Conservation (phyloP, 1,140 invertebrate species). For the Halesus radiatus region DNA sequence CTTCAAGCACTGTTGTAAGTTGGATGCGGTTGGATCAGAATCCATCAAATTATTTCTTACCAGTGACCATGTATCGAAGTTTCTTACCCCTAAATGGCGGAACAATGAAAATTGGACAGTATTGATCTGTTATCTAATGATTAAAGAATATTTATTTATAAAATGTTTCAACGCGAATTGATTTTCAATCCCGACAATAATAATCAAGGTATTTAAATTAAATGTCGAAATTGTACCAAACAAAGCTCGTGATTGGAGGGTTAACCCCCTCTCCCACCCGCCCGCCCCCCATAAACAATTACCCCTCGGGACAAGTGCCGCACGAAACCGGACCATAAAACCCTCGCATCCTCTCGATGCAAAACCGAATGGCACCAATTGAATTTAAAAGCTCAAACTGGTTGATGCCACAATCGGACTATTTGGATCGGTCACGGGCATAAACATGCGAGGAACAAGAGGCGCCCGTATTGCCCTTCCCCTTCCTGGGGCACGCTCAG, state of each 20-base stretch:
- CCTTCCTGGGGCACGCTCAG: background rate
- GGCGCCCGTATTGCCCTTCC: background rate
- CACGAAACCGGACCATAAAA: slow-evolving; percentile 13
- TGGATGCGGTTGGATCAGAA: no score
- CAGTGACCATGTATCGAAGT: no score
- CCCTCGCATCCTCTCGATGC: slow-evolving; percentile 30
- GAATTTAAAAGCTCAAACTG: slow-evolving; percentile 51
- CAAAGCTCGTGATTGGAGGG: background rate
- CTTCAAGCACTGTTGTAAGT: no score
- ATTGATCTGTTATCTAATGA: no score
- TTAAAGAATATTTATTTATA: background rate
- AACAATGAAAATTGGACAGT: no score
- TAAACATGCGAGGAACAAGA: slow-evolving; percentile 42
- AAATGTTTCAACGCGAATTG: background rate
- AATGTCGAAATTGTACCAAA: no score
- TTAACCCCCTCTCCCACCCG: background rate
- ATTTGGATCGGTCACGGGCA: slow-evolving; percentile 33
- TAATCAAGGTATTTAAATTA: no score
- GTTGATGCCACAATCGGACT: slow-evolving; percentile 41
- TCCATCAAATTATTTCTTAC: no score
- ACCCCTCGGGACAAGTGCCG: slow-evolving; percentile 30
- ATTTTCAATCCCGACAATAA: no score
- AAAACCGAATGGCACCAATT: slow-evolving; percentile 49
- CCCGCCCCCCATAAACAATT: slow-evolving; percentile 23
- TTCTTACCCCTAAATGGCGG: no score